Conservation (phyloP, 2,113 vertebrate genomes). For the Muscicapa adusta region DNA sequence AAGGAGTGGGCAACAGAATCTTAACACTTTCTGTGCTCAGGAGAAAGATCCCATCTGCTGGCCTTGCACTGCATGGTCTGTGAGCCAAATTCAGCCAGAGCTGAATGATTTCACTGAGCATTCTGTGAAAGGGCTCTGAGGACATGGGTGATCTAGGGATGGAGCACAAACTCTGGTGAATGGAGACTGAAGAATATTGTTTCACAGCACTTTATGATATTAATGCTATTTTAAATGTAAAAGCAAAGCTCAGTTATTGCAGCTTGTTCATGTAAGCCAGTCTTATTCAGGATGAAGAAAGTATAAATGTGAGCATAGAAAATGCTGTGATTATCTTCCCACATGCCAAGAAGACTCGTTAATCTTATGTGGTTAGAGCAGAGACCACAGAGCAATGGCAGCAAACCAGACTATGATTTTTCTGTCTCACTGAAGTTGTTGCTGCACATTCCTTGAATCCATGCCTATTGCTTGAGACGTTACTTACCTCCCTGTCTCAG, state of each 20-base stretch:
- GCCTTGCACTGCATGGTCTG: background rate
- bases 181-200: background rate
- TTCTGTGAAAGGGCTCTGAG: background rate
- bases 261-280: background rate
- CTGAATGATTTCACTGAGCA: background rate
- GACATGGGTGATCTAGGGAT: background rate
- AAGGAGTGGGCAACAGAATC: background rate
- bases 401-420: background rate
- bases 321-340: background rate
- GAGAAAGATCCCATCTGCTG: background rate
- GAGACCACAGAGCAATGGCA: background rate
- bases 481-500: background rate
- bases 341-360: background rate
- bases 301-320: background rate
- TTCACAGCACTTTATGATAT: background rate
- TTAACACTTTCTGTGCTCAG: background rate
- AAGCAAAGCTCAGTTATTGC: background rate
- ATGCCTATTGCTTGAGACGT: background rate
- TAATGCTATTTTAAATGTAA: background rate
- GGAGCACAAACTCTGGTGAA: background rate
- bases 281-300: background rate
- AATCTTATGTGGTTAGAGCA: background rate
- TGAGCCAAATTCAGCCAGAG: background rate
- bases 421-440: background rate
- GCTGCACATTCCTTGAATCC: background rate